Evolutionary conservation across 2,113 vertebrate genomes (phyloP).

Genomic region (Drymodes brunneopygia): DNA sequence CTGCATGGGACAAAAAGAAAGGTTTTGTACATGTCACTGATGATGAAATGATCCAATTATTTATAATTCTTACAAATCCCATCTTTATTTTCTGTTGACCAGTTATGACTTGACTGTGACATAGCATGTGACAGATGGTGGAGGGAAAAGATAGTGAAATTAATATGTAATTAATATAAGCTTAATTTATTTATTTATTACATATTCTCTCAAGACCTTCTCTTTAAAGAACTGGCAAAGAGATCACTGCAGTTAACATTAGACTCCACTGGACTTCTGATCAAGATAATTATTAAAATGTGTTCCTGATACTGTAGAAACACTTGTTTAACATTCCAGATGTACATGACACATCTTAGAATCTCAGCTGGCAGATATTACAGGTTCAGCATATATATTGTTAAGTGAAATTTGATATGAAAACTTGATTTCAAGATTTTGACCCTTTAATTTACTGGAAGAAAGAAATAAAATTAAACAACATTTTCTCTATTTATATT

Average conservation of each 20-base stretch:
- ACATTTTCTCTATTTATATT: not conserved
- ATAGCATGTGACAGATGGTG: not conserved
- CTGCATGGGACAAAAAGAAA: fast-evolving
- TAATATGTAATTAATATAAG: not conserved
- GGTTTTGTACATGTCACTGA: not conserved
- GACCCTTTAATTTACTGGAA: not conserved
- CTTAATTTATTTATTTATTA: not conserved
- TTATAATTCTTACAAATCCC: not conserved
- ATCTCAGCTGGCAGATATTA: not conserved
- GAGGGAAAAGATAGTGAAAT: not conserved
- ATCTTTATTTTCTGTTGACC: not conserved
- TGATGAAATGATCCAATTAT: not conserved
- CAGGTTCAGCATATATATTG: fast-evolving
- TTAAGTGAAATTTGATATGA: not conserved
- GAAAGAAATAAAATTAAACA: not conserved
- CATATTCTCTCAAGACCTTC: not conserved
- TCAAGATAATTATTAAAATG: not conserved
- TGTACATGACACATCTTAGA: not conserved
- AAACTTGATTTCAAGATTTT: not conserved
- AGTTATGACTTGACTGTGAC: not conserved
- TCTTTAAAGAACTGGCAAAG: not conserved
- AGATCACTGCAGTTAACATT: not conserved
- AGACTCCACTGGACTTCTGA: not conserved
- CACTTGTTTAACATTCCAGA: not conserved
- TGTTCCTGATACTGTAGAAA: not conserved